Percentiles rank a stretch among this genome's conserved stretches.
phyloP scores from a whole-genome alignment of 1,140 invertebrate genomes.

The Monochamus saltuarius region DNA sequence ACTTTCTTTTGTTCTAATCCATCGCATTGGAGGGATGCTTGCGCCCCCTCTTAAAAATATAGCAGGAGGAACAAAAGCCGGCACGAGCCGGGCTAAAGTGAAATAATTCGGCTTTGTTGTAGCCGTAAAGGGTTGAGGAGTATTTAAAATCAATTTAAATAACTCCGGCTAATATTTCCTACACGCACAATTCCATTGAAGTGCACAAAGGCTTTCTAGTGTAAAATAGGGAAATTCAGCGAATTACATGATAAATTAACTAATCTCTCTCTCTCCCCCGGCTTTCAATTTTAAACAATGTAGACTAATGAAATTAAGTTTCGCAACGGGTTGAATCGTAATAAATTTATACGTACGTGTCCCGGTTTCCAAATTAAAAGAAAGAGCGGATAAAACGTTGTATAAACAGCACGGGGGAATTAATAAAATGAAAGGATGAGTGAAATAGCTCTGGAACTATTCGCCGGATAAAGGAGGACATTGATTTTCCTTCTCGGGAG shows the following conservation, averaged over 20 bases:
- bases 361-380: slow-evolving; percentile 43
- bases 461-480: too few relatives aligned
- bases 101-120: slow-evolving; percentile 23
- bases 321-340: slow-evolving; percentile 52
- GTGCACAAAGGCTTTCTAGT: slow-evolving; percentile 40
- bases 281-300: slow-evolving; percentile 52
- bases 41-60: neutral
- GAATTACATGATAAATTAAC: slow-evolving; percentile 53
- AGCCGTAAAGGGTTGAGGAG: slow-evolving; percentile 19
- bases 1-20: too few relatives aligned
- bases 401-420: slow-evolving; percentile 35
- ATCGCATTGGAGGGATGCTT: too few relatives aligned
- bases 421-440: slow-evolving; percentile 3
- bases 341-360: slow-evolving; percentile 51
- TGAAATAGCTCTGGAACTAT: neutral
- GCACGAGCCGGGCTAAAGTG: neutral
- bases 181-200: slow-evolving; percentile 41
- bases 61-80: neutral
- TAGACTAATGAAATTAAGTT: slow-evolving; percentile 52
- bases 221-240: slow-evolving; percentile 44
- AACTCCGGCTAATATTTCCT: slow-evolving; percentile 39
- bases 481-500: too few relatives aligned
- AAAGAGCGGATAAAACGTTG: slow-evolving; percentile 33
- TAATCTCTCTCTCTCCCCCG: slow-evolving; percentile 45
- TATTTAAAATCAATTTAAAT: slow-evolving; percentile 38